These are phyloP conservation scores for Nasonia longicornis DNA, from an alignment of 1,140 invertebrate genomes.

Conservation along the genomic window DNA sequence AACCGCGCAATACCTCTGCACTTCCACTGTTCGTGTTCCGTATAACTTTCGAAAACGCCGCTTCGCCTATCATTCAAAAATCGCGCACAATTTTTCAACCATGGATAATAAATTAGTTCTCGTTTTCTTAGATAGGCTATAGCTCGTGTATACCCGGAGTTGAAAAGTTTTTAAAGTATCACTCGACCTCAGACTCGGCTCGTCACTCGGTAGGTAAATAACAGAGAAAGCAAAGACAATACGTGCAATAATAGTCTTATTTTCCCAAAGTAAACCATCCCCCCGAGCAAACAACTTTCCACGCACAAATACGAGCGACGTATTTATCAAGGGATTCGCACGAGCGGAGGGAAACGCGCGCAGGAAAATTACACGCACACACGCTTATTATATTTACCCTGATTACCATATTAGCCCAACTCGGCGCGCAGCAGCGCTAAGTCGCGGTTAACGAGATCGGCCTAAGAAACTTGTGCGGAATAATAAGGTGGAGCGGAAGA, in stretches of 20 bases:
- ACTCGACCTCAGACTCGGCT: not conserved
- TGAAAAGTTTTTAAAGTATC: not conserved
- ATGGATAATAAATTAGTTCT: too few relatives aligned
- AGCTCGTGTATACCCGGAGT: not conserved
- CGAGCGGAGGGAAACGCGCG: not conserved
- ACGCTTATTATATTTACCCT: slow-evolving; percentile 23
- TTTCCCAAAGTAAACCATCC: not conserved
- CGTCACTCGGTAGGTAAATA: not conserved
- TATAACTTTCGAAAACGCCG: too few relatives aligned
- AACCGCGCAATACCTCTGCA: not conserved
- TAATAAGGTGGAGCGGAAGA: not conserved
- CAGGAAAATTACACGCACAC: not conserved
- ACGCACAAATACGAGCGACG: not conserved
- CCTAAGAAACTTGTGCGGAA: slow-evolving; percentile 17
- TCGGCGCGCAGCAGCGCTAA: not conserved
- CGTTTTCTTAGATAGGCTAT: not conserved
- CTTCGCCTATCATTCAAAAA: too few relatives aligned
- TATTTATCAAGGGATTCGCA: not conserved
- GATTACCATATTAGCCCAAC: not conserved
- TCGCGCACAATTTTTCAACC: too few relatives aligned
- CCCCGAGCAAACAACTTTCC: not conserved
- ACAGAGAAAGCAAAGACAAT: not conserved
- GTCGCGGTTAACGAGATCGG: slow-evolving; percentile 37
- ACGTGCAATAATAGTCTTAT: slow-evolving; percentile 7
- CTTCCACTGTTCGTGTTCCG: too few relatives aligned